These are phyloP conservation scores for Taxidea taxus DNA, from an alignment of 2,113 vertebrate genomes.

Conservation along the genomic window DNA sequence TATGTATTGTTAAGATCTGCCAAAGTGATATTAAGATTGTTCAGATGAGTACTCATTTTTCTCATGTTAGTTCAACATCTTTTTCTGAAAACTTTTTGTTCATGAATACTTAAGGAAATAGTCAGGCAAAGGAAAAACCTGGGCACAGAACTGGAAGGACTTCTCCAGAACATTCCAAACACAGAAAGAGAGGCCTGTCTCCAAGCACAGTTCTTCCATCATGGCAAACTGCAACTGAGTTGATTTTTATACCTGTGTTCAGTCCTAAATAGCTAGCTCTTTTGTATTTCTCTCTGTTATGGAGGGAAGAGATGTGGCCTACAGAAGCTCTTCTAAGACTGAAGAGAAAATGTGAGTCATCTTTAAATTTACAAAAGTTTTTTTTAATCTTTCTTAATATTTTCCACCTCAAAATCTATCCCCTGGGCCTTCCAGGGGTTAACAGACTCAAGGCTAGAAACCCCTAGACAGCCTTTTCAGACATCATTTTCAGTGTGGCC, in stretches of 20 bases:
- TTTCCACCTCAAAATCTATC: background rate
- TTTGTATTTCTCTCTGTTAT: background rate
- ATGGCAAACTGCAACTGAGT: background rate
- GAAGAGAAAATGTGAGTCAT: background rate
- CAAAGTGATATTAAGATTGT: background rate
- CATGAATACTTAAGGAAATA: background rate
- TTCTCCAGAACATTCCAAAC: background rate
- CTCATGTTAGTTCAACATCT: background rate
- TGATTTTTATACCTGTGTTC: background rate
- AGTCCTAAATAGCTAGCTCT: background rate
- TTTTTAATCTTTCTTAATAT: background rate
- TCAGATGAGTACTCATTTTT: background rate
- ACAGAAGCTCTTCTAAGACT: constrained; percentile 4
- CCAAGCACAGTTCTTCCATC: background rate
- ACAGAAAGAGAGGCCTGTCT: background rate
- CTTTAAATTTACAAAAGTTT: constrained; percentile 6
- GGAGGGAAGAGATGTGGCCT: background rate
- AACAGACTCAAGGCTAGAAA: background rate
- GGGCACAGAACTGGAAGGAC: background rate
- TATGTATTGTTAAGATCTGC: background rate
- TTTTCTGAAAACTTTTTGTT: constrained; percentile 39
- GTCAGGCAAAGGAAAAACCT: background rate
- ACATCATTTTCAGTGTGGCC: background rate
- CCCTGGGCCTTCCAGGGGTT: background rate
- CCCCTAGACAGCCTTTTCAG: background rate